Conservation (phyloP, 1,140 invertebrate species). For the Lamellibrachia luymesi region DNA sequence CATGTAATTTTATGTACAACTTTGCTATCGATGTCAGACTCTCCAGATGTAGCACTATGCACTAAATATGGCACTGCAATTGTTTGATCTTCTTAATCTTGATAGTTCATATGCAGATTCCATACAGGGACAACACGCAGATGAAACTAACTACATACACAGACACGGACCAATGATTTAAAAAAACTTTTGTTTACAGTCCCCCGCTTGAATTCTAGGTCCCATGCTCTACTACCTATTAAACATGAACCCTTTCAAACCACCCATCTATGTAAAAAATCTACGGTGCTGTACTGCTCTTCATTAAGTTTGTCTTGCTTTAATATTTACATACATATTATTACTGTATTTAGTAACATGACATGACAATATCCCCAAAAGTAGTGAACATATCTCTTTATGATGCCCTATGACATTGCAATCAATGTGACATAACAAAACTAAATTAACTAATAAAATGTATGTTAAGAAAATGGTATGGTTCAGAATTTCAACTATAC, state of each 20-base stretch:
- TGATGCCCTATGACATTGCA: neutral
- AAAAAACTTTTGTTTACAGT: too few relatives aligned
- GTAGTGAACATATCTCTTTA: neutral
- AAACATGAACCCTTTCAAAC: too few relatives aligned
- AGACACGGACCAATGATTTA: too few relatives aligned
- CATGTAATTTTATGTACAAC: too few relatives aligned
- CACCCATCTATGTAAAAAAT: too few relatives aligned
- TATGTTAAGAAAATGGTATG: neutral
- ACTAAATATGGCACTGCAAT: neutral
- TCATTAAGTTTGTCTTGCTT: neutral
- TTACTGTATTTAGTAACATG: neutral
- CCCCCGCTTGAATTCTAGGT: too few relatives aligned
- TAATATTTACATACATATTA: neutral
- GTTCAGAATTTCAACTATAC: neutral
- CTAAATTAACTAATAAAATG: neutral
- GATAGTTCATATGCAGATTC: too few relatives aligned
- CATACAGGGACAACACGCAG: too few relatives aligned
- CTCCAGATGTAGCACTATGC: neutral
- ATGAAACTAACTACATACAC: too few relatives aligned
- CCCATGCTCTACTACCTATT: too few relatives aligned
- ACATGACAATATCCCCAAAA: neutral
- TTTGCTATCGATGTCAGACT: too few relatives aligned
- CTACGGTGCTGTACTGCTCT: neutral
- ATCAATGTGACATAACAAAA: neutral
- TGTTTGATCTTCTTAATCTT: too few relatives aligned